Evolutionary conservation across 2,797 vertebrate species (phyloP).

Genomic region (Cryptoblepharus egeriae): DNA sequence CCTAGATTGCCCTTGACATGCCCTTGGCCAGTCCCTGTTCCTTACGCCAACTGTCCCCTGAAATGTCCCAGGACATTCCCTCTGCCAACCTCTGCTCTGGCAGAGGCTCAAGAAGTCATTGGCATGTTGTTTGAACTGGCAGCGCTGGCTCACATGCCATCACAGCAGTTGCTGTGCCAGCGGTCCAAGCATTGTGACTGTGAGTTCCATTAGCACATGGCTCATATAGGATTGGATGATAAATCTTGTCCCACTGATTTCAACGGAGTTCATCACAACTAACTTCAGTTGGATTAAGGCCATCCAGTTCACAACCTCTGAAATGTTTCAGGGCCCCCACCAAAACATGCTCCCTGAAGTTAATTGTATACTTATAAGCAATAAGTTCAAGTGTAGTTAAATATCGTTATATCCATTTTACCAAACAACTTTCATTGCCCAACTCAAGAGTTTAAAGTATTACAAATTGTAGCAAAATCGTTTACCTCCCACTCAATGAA

Average conservation of each 20-base stretch:
- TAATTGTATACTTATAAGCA: constrained; percentile 30
- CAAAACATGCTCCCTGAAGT: constrained; percentile 39
- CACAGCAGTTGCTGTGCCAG: too few relatives aligned
- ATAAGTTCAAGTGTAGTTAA: constrained; percentile 39
- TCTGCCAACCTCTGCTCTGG: too few relatives aligned
- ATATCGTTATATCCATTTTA: constrained; percentile 13
- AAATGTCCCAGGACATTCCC: too few relatives aligned
- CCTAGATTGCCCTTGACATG: too few relatives aligned
- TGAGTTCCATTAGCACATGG: too few relatives aligned
- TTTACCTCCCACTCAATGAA: constrained; percentile 8
- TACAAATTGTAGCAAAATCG: constrained; percentile 30
- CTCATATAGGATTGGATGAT: too few relatives aligned
- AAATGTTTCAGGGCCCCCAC: not conserved
- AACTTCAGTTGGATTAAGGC: not conserved
- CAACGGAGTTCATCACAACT: not conserved
- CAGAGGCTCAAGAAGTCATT: too few relatives aligned
- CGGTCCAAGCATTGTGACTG: too few relatives aligned
- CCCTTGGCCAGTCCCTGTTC: too few relatives aligned
- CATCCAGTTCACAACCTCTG: constrained; percentile 7
- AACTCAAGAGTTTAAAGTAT: constrained; percentile 16
- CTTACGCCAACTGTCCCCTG: too few relatives aligned
- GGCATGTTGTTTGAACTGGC: too few relatives aligned
- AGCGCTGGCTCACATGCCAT: too few relatives aligned
- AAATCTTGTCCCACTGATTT: not conserved
- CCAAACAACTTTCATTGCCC: constrained; percentile 2